phyloP scores from a whole-genome alignment of 30 jellyfish, hydroid and myxozoan genomes.

The Clytia hemisphaerica region DNA sequence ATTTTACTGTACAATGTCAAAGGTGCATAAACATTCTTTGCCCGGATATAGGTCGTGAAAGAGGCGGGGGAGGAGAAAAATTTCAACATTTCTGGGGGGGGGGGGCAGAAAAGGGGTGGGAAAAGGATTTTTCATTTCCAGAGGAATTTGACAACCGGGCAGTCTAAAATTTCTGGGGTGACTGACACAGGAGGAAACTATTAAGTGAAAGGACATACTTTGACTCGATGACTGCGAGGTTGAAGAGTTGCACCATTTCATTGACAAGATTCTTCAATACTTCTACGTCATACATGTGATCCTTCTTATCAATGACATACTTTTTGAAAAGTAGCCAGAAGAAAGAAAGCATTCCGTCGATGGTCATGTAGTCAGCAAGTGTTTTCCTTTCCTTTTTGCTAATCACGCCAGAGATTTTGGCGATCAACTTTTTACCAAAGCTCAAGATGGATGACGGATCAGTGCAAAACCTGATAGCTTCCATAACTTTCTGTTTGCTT shows the following conservation, averaged over 20 bases:
- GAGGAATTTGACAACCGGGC: no score
- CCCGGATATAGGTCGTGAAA: no score
- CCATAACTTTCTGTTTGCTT: neutral
- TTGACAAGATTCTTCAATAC: slow-evolving; percentile 1
- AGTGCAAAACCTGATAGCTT: neutral
- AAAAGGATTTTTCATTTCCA: no score
- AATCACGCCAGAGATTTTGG: no score
- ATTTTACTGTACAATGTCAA: no score
- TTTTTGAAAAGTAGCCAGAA: slow-evolving; percentile 13
- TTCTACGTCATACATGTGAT: neutral
- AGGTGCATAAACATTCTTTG: no score
- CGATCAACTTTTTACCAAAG: neutral
- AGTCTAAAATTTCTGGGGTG: no score
- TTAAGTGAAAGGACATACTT: slow-evolving; percentile 23
- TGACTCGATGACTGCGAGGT: slow-evolving; percentile 22
- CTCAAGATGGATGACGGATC: slow-evolving; percentile 3
- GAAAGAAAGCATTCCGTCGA: slow-evolving; percentile 18
- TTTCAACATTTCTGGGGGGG: no score
- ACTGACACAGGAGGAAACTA: no score
- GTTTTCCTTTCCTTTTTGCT: no score
- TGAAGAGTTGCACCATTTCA: slow-evolving; percentile 2
- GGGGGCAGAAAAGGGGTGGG: no score
- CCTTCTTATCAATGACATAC: slow-evolving; percentile 19
- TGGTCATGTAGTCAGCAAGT: neutral
- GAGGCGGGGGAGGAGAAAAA: no score